A percentile compares a stretch with the other conserved stretches of the same genome.
phyloP scores from a whole-genome alignment of 2,888 invertebrate species.

The Unio pictorum region DNA sequence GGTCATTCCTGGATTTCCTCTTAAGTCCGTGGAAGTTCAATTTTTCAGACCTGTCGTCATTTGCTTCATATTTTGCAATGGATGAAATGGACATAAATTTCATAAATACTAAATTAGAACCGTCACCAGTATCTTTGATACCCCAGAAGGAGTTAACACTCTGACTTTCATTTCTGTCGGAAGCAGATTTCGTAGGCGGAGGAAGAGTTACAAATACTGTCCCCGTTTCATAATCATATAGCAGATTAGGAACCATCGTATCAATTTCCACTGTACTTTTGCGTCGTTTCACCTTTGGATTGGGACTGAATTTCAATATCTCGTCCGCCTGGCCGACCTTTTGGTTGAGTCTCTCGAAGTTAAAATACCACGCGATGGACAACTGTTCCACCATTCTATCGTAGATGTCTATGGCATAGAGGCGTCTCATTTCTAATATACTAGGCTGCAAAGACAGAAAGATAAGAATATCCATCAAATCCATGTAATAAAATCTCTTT shows the following conservation, averaged over 20 bases:
- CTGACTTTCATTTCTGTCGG: neutral
- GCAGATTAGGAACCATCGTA: constrained; percentile 8
- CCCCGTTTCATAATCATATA: constrained; percentile 14
- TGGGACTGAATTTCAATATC: neutral
- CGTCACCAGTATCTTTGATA: constrained; percentile 11
- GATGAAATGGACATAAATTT: constrained; percentile 7
- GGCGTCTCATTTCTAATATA: constrained; percentile 12
- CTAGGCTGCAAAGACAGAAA: too few relatives aligned
- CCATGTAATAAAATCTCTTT: too few relatives aligned
- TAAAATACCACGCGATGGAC: constrained; percentile 23
- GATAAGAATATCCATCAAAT: too few relatives aligned
- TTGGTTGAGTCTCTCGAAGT: constrained; percentile 4
- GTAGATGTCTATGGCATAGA: constrained; percentile 32
- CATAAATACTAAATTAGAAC: constrained; percentile 7
- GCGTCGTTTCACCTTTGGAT: neutral
- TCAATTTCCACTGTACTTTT: neutral
- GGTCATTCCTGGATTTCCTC: neutral
- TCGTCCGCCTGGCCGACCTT: neutral
- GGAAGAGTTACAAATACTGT: constrained; percentile 17
- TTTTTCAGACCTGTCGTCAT: neutral
- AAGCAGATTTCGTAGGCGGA: constrained; percentile 4
- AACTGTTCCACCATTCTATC: constrained; percentile 21
- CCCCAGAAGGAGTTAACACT: constrained; percentile 13
- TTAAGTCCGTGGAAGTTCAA: too few relatives aligned
- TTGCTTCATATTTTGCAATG: constrained; percentile 18